Evolutionary conservation across 1,140 invertebrate species (phyloP).

Genomic region (Pogonomyrmex barbatus): DNA sequence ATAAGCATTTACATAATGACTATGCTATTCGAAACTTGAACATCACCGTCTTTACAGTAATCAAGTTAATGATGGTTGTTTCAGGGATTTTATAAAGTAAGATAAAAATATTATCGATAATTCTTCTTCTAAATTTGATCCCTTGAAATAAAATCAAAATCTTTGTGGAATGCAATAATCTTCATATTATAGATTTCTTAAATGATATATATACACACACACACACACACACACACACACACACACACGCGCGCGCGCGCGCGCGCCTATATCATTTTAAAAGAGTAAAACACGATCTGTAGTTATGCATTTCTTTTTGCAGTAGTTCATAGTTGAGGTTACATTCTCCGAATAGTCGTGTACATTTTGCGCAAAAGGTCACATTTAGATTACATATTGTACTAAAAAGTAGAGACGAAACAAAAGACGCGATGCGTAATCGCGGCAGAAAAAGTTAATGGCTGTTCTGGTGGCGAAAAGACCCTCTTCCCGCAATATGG

Average conservation of each 20-base stretch:
- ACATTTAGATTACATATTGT: constrained; percentile 23
- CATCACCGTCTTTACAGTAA: constrained; percentile 38
- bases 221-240: too few relatives aligned
- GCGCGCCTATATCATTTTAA: background rate
- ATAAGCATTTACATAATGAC: constrained; percentile 60
- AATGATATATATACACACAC: background rate
- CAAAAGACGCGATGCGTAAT: constrained; percentile 59
- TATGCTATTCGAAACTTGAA: constrained; percentile 37
- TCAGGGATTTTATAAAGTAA: background rate
- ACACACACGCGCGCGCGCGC: too few relatives aligned
- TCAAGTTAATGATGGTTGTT: constrained; percentile 43
- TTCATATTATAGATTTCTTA: background rate
- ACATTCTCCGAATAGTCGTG: background rate
- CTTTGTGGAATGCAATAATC: too few relatives aligned
- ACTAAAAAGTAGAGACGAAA: constrained; percentile 6
- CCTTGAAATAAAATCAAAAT: background rate
- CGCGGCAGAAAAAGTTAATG: constrained; percentile 56
- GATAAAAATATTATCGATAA: background rate
- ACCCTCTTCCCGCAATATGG: constrained; percentile 50
- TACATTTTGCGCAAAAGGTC: constrained; percentile 11
- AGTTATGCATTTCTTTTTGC: background rate
- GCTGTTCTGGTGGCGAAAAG: constrained; percentile 53
- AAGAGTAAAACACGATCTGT: background rate
- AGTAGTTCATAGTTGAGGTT: background rate
- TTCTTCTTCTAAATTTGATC: background rate